Evolutionary conservation across 1,140 invertebrate genomes (phyloP).

Genomic region (Metopolophium dirhodum): DNA sequence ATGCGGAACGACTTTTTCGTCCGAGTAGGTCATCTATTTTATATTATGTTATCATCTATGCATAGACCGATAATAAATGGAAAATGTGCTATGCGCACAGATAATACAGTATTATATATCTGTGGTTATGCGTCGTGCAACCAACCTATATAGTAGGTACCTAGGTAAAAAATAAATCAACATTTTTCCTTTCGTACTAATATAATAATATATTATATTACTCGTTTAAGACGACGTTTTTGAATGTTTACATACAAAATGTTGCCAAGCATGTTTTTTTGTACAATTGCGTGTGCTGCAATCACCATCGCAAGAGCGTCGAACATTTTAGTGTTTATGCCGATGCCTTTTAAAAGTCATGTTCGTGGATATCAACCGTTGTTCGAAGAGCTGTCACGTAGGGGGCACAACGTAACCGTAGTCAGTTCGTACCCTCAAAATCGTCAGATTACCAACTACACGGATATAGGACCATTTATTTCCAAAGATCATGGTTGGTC

Average conservation of each 20-base stretch:
- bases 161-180: no score
- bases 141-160: no score
- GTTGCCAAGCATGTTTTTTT: background rate
- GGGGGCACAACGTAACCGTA: background rate
- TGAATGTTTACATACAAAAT: background rate
- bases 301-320: background rate
- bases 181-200: background rate
- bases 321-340: slow-evolving; percentile 62
- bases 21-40: no score
- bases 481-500: background rate
- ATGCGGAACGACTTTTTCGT: no score
- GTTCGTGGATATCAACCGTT: slow-evolving; percentile 62
- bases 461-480: slow-evolving; percentile 10
- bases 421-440: background rate
- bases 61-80: no score
- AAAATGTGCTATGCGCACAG: no score
- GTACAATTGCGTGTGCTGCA: background rate
- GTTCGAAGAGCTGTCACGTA: slow-evolving; percentile 62
- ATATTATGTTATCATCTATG: no score
- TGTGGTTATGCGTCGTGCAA: no score
- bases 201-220: background rate
- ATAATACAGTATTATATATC: no score
- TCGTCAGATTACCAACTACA: slow-evolving; percentile 51
- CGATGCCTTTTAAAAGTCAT: slow-evolving; percentile 61
- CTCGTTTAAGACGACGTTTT: background rate